Evolutionary conservation across 2,797 vertebrate genomes (phyloP).

Genomic region (Cynodonichthys magdalenae): DNA sequence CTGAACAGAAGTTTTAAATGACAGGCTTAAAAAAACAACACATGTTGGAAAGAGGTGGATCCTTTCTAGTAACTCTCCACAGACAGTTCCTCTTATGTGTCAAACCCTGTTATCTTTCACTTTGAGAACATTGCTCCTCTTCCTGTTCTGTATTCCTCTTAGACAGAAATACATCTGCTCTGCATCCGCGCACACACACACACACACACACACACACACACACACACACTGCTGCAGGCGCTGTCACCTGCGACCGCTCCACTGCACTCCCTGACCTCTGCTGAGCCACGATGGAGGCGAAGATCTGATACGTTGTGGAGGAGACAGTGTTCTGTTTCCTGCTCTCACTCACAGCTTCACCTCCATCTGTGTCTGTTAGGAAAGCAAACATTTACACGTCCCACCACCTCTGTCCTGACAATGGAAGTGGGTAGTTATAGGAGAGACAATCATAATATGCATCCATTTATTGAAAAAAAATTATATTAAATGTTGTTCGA

Average conservation of each 20-base stretch:
- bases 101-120: slow-evolving; percentile 54
- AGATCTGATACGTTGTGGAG: slow-evolving; percentile 19
- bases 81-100: slow-evolving; percentile 69
- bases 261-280: background rate
- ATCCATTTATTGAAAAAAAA: too few relatives aligned
- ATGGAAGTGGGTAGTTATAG: too few relatives aligned
- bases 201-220: background rate
- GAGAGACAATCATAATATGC: too few relatives aligned
- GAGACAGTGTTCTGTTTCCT: slow-evolving; percentile 19
- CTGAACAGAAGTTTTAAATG: slow-evolving; percentile 14
- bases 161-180: slow-evolving; percentile 4
- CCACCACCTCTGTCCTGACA: background rate
- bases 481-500: too few relatives aligned
- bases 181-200: background rate
- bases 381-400: background rate
- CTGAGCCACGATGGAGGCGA: slow-evolving; percentile 7
- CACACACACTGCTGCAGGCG: too few relatives aligned
- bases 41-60: slow-evolving; percentile 28
- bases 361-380: slow-evolving; percentile 6
- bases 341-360: slow-evolving; percentile 23
- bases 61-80: slow-evolving; percentile 65
- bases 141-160: slow-evolving; percentile 64
- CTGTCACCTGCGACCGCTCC: background rate
- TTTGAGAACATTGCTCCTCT: slow-evolving; percentile 66
- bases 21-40: slow-evolving; percentile 30